Base-by-base conservation (phyloP, 2,888 invertebrate species). In the Volucella inflata region DNA sequence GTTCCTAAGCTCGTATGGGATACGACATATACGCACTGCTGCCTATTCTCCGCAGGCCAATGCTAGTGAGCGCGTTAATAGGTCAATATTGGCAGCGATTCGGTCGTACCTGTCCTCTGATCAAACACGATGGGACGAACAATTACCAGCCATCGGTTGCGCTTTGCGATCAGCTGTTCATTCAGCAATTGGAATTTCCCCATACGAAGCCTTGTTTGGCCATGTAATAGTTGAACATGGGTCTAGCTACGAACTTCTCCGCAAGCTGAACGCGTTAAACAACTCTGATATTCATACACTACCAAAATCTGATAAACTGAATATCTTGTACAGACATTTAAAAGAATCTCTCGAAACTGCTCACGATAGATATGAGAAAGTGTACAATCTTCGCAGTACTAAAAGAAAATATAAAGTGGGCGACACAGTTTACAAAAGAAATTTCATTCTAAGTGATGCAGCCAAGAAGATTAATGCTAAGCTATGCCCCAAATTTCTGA, bases 11-110 rank as follows among this genome's bases (percentile, higher is more conserved):
- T 21, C 2, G 21, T 21, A 21, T 50, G 67, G 79, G 9, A 21
- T 77, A 2, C 59, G 38, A 9, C 51, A 88, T 8, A 16, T 44
- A 2, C 88, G 70, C 38, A 89, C 87, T 38, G 80, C 88, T 87
- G 10, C 89, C 89, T 21, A 21, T 21, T 21, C 21, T 21, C 21
- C 21, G 1, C 2, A 21, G 21, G 21, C 21, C 21, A 21, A 21
- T 21, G 21, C 21, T 21, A 21, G 21, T 21, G 21, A 21, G 21
- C 21, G 21, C 21, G 21, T 21, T 21, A 21, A 21, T 1, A 21
- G 21, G 21, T 21, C 21, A 21, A 21, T 21, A 21, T 21, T 21
- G 1, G 1, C 21, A 0, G 88, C 88, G 70, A 88, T 90, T 3
- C 8, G 70, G 8, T 44, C 77, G 0, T 51, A 77, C n/a, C 30